Base-by-base conservation (phyloP, 1,140 invertebrate genomes). In the Euborellia annulipes region DNA sequence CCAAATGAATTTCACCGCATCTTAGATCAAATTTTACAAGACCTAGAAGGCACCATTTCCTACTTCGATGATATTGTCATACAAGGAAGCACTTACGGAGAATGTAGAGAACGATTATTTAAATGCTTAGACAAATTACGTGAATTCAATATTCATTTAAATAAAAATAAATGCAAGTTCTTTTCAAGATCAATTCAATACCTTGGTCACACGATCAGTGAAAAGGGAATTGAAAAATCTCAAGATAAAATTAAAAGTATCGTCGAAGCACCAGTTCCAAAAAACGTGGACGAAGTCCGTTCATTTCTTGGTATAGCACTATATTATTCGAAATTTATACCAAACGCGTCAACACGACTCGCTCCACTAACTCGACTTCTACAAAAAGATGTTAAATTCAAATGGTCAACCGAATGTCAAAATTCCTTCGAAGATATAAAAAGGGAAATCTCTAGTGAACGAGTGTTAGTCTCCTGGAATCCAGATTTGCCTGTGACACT, bases 1-100 rank as follows among this genome's bases (percentile, higher is more conserved):
- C 64, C 62, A 19, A 63, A 59, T 16, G 65, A 65, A 22, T 69
- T 58, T 47, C 66, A 67, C 52, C 32, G 54, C 38, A 45, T 52
- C n/a, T 64, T 68, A 44, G 63, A 65, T 16, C 46, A 53, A n/a
- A 43, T 59, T n/a, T 40, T 66, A 2, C 30, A 16, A 34, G 45
- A 46, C 22, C 46, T 60, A n/a, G 39, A 48, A 17, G 46, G 41
- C 17, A 50, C 46, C 2, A 30, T 39, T 11, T 27, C 20, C 32
- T 43, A 20, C 23, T 27, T 50, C 3, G 47, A 52, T 23, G 44
- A 52, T 18, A 13, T 52, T 2, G 11, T 52, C 30, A 36, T 49
- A 23, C 11, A 11, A 2, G 49, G 27, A n/a, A 14, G 16, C 9
- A 36, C 47, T 17, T 0, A 32, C 8, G 40, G 44, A 23, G 21